Percentiles rank a stretch among this genome's conserved stretches.
Evolutionary conservation across 1,140 invertebrate species (phyloP).

Genomic region (Steinernema feltiae): DNA sequence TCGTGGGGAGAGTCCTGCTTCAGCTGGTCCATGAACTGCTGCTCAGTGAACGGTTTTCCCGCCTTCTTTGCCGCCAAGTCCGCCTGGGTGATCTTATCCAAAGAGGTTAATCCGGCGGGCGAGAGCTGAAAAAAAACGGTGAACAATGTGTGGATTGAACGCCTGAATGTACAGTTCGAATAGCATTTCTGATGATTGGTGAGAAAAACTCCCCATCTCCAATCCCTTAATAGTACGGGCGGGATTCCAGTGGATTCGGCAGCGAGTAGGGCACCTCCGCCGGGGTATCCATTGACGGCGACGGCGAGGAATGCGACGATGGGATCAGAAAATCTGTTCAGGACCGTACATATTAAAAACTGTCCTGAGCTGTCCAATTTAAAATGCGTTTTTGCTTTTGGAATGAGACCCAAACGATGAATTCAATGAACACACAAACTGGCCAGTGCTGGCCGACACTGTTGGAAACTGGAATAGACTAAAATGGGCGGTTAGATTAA

Average conservation of each 20-base stretch:
- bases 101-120: neutral
- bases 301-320: too few relatives aligned
- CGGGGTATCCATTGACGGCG: neutral
- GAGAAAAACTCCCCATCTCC: neutral
- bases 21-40: neutral
- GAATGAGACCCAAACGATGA: too few relatives aligned
- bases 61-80: neutral
- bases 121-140: neutral
- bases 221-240: neutral
- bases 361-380: too few relatives aligned
- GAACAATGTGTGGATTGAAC: neutral
- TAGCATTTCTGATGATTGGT: neutral
- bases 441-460: too few relatives aligned
- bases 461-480: too few relatives aligned
- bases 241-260: too few relatives aligned
- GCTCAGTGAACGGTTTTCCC: neutral
- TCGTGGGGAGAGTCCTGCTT: neutral
- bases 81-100: neutral
- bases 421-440: too few relatives aligned
- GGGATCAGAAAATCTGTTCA: too few relatives aligned
- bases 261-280: neutral
- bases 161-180: neutral
- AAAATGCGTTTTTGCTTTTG: too few relatives aligned
- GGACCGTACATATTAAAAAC: too few relatives aligned
- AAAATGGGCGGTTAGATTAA: too few relatives aligned